Percentiles rank a stretch among this genome's conserved stretches.
Conservation (phyloP, 2,888 invertebrate genomes). For the Bhutanitis thaidina region DNA sequence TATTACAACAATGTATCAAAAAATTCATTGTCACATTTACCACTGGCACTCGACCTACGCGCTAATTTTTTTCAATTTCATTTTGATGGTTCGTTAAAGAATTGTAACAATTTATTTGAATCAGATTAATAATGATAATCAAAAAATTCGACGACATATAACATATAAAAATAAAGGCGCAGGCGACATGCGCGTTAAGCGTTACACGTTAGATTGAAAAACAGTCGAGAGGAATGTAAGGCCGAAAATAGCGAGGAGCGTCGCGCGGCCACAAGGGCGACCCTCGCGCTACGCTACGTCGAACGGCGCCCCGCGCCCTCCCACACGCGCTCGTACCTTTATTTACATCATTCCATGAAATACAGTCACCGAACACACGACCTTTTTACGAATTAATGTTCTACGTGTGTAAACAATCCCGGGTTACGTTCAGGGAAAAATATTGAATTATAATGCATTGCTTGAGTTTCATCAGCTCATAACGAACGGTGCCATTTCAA, state of each 20-base stretch:
- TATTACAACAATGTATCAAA: constrained; percentile 39
- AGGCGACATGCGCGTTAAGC: constrained; percentile 68
- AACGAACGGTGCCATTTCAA: neutral
- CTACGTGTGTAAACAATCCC: constrained; percentile 45
- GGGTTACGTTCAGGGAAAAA: constrained; percentile 38
- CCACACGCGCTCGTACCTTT: constrained; percentile 57
- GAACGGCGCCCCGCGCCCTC: constrained; percentile 19
- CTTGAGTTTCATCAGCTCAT: neutral
- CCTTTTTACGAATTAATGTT: constrained; percentile 56
- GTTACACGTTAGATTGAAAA: constrained; percentile 78
- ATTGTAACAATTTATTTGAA: neutral
- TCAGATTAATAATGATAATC: constrained; percentile 21
- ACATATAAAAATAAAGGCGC: constrained; percentile 67
- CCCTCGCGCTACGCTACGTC: constrained; percentile 53
- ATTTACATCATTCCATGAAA: constrained; percentile 66
- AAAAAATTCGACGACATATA: constrained; percentile 33
- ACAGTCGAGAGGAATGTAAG: constrained; percentile 75
- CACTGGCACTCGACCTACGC: neutral
- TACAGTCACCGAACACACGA: constrained; percentile 44
- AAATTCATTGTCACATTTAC: constrained; percentile 5
- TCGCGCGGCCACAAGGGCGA: constrained; percentile 66
- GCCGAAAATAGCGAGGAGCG: constrained; percentile 77
- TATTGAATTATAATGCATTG: constrained; percentile 1
- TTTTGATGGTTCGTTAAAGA: neutral
- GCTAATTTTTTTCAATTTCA: neutral